Percentiles rank a stretch among this genome's conserved stretches.
phyloP scores from a whole-genome alignment of 2,888 invertebrate genomes.

The Danaus chrysippus region DNA sequence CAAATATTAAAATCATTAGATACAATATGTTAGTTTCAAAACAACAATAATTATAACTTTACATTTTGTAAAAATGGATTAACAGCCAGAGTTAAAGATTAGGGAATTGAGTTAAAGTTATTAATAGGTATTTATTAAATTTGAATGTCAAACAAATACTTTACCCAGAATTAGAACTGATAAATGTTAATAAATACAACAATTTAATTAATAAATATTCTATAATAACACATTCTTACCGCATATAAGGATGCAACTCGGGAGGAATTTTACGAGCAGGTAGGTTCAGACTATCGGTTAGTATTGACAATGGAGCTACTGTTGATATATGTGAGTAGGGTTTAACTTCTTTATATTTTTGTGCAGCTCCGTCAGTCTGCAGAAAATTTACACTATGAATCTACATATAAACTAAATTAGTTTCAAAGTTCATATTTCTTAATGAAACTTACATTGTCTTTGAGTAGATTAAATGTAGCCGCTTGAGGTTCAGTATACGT shows the following conservation, averaged over 20 bases:
- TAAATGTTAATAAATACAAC: too few relatives aligned
- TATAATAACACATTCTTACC: constrained; percentile 50
- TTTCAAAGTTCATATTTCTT: not conserved
- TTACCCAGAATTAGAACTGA: too few relatives aligned
- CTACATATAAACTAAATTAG: not conserved
- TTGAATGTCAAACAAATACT: too few relatives aligned
- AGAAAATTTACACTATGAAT: constrained; percentile 32
- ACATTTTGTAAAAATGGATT: too few relatives aligned
- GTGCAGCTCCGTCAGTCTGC: constrained; percentile 42
- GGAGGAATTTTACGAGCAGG: constrained; percentile 83
- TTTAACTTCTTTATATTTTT: constrained; percentile 40
- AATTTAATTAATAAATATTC: too few relatives aligned
- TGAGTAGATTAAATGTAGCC: constrained; percentile 84
- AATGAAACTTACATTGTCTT: constrained; percentile 45
- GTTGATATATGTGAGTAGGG: constrained; percentile 89
- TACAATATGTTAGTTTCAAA: too few relatives aligned
- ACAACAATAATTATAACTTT: too few relatives aligned
- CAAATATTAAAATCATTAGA: too few relatives aligned
- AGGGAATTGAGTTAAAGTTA: too few relatives aligned
- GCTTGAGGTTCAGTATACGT: constrained; percentile 87
- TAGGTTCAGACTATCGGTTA: constrained; percentile 85
- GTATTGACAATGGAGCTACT: constrained; percentile 85
- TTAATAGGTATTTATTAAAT: too few relatives aligned
- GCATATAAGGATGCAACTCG: constrained; percentile 81
- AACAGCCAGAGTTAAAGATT: too few relatives aligned